phyloP scores from a whole-genome alignment of 2,113 vertebrate species.

The Callospermophilus lateralis region DNA sequence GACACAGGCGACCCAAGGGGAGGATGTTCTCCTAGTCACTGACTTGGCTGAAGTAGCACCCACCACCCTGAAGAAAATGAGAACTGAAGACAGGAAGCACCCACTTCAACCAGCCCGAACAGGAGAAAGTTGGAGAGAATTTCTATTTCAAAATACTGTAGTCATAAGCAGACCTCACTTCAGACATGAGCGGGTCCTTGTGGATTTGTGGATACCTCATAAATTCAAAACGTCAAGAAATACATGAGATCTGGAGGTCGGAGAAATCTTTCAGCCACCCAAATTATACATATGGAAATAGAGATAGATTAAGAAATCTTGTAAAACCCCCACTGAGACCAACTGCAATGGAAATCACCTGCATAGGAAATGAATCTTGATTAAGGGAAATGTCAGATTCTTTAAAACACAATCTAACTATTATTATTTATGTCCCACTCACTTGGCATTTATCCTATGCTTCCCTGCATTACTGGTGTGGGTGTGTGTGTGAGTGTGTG shows the following conservation, averaged over 20 bases:
- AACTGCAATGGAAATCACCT: background rate
- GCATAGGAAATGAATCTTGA: background rate
- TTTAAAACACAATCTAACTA: background rate
- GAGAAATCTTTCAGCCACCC: background rate
- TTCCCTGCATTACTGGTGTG: background rate
- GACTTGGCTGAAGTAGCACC: background rate
- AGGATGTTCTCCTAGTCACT: background rate
- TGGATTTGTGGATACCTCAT: background rate
- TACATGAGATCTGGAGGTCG: background rate
- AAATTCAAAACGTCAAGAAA: background rate
- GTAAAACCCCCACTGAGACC: background rate
- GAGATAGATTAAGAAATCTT: background rate
- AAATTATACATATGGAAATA: background rate
- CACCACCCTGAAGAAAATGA: background rate
- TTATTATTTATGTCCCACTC: constrained; percentile 5
- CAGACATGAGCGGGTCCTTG: background rate
- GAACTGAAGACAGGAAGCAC: background rate
- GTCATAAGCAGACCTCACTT: background rate
- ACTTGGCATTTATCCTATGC: background rate
- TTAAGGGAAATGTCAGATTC: constrained; percentile 34
- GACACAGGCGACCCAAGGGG: background rate
- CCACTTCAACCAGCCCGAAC: background rate
- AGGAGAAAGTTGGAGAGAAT: background rate
- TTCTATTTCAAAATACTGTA: background rate
- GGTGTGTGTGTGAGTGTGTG: too few relatives aligned